These are phyloP conservation scores for Pemphredon lugubris DNA, from an alignment of 2,888 invertebrate species.

Conservation along the genomic window DNA sequence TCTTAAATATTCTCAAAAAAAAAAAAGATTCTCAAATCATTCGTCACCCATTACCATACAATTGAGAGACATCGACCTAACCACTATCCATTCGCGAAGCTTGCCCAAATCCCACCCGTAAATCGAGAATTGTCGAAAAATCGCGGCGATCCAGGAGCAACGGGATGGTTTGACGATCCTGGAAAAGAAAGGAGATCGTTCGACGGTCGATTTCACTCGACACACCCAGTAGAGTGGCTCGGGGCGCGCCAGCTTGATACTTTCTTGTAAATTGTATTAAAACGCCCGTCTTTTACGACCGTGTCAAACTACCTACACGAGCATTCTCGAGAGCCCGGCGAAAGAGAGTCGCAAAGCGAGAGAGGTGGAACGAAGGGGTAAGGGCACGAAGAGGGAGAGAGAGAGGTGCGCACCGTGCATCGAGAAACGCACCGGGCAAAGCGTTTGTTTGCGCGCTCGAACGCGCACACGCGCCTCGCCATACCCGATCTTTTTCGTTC, in stretches of 20 bases:
- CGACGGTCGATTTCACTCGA: conserved; percentile 50
- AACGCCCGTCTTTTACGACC: conserved; percentile 80
- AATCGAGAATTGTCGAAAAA: too few species aligned
- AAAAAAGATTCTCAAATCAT: too few species aligned
- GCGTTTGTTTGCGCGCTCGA: conserved; percentile 14
- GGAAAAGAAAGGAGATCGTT: neutral
- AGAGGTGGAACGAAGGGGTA: conserved; percentile 16
- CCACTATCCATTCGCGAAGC: too few species aligned
- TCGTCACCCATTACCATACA: too few species aligned
- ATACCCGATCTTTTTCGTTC: conserved; percentile 4
- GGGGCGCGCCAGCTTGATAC: conserved; percentile 70
- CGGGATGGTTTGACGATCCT: neutral
- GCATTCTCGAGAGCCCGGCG: conserved; percentile 60
- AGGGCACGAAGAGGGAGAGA: conserved; percentile 9
- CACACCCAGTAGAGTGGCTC: conserved; percentile 62
- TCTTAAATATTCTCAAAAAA: too few species aligned
- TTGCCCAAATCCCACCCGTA: too few species aligned
- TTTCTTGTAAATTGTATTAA: conserved; percentile 81
- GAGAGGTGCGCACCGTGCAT: conserved; percentile 32
- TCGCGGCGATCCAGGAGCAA: too few species aligned
- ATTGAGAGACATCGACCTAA: too few species aligned
- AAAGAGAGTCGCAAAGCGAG: conserved; percentile 45
- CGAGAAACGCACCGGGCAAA: conserved; percentile 31
- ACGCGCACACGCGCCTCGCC: neutral
- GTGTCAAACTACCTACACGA: conserved; percentile 78